phyloP scores from a whole-genome alignment of 2,113 vertebrate species.

The Percopsis transmontana region DNA sequence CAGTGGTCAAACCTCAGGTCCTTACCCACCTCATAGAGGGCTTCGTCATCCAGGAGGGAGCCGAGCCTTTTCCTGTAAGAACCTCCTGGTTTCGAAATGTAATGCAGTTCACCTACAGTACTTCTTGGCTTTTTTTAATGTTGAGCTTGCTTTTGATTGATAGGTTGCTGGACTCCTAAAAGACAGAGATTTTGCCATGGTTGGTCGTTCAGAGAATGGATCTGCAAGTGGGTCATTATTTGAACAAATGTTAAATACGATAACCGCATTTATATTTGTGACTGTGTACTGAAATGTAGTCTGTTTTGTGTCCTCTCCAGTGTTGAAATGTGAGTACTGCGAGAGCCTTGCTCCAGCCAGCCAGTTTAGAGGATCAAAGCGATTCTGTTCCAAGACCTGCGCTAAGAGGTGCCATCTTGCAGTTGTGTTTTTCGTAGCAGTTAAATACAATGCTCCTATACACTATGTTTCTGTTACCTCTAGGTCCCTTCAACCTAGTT shows the following conservation, averaged over 20 bases:
- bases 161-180: constrained; percentile 80
- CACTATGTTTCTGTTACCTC: too few relatives aligned
- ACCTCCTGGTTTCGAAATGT: neutral
- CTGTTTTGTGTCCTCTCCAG: constrained; percentile 41
- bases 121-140: neutral
- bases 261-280: neutral
- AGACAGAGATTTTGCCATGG: constrained; percentile 74
- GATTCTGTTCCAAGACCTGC: constrained; percentile 96
- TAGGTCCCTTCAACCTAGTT: too few relatives aligned
- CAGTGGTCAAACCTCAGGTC: constrained; percentile 98
- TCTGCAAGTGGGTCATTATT: constrained; percentile 57
- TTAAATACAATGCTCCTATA: too few relatives aligned
- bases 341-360: constrained; percentile 88
- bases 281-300: neutral
- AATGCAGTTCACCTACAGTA: neutral
- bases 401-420: constrained; percentile 84
- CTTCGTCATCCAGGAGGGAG: constrained; percentile 98
- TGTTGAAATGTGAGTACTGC: constrained; percentile 96
- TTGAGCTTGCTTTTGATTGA: constrained; percentile 27
- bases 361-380: constrained; percentile 94
- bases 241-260: neutral
- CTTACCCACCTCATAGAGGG: constrained; percentile 98
- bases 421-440: too few relatives aligned
- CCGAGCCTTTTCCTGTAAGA: constrained; percentile 96
- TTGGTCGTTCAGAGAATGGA: constrained; percentile 66